Evolutionary conservation across 2,113 vertebrate species (phyloP).

Genomic region (Shinisaurus crocodilurus): DNA sequence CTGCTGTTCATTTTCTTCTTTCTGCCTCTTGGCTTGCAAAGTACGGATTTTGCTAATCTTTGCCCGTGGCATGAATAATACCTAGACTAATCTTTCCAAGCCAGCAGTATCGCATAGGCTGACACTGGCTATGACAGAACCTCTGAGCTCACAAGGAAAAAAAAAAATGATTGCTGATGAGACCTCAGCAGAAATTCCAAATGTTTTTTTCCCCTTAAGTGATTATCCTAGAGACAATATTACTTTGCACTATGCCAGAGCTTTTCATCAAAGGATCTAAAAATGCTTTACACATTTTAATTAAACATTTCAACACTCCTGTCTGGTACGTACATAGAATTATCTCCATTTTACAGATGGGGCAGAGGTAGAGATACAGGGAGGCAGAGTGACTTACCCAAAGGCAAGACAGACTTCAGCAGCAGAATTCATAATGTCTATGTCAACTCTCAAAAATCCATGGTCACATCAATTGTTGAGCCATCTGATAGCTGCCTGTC

Average conservation of each 20-base stretch:
- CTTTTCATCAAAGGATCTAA: conserved; percentile 30
- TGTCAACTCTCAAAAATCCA: not conserved
- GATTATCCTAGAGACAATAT: conserved; percentile 26
- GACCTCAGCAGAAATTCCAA: not conserved
- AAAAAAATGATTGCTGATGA: not conserved
- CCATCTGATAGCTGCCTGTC: not conserved
- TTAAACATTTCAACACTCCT: conserved; percentile 23
- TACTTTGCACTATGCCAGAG: conserved; percentile 28
- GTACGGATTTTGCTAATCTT: conserved; percentile 43
- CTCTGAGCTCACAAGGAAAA: not conserved
- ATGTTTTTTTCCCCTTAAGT: conserved; percentile 42
- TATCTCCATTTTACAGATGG: conserved; percentile 37
- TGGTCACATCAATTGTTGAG: not conserved
- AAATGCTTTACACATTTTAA: conserved; percentile 26
- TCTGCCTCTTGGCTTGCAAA: conserved; percentile 36
- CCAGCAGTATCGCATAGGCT: conserved; percentile 38
- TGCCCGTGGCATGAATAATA: conserved; percentile 24
- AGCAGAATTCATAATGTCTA: not conserved
- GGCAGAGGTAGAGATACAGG: not conserved
- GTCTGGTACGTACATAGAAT: not conserved
- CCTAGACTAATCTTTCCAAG: conserved; percentile 45
- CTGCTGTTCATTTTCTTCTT: conserved; percentile 47
- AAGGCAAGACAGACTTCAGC: not conserved
- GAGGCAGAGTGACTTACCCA: conserved; percentile 1
- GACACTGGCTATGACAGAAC: conserved; percentile 30